Conservation (phyloP, 2,888 invertebrate genomes). For the Lepidonotus clava region DNA sequence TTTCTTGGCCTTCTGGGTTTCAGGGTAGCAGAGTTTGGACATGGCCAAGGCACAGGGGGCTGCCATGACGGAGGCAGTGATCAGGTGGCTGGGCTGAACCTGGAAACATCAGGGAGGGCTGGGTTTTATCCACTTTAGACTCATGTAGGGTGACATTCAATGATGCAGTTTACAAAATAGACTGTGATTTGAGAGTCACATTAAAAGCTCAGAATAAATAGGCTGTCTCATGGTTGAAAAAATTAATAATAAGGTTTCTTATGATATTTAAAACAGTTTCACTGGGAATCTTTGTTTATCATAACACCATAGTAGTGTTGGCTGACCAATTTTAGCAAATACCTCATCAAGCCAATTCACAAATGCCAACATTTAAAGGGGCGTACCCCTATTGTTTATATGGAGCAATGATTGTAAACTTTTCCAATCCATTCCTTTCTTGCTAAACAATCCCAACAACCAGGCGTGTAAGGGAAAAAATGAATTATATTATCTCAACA, state of each 20-base stretch:
- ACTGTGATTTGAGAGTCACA: neutral
- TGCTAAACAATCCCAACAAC: too few relatives aligned
- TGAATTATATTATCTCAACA: too few relatives aligned
- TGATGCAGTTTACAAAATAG: neutral
- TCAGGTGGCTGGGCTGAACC: slow-evolving; percentile 88
- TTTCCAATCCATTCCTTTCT: too few relatives aligned
- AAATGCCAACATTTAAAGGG: too few relatives aligned
- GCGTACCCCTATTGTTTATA: neutral
- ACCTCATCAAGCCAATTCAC: too few relatives aligned
- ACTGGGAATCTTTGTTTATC: too few relatives aligned
- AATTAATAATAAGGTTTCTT: neutral
- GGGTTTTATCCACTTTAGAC: neutral
- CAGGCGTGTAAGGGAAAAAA: too few relatives aligned
- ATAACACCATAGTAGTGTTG: too few relatives aligned
- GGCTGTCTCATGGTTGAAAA: neutral
- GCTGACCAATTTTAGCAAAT: too few relatives aligned
- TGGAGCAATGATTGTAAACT: neutral
- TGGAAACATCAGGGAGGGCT: slow-evolving; percentile 76
- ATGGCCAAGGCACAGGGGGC: slow-evolving; percentile 92
- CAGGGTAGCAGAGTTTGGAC: slow-evolving; percentile 66
- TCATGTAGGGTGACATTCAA: neutral
- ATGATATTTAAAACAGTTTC: neutral
- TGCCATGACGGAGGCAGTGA: slow-evolving; percentile 96
- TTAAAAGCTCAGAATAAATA: neutral
- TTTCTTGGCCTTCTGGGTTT: slow-evolving; percentile 62